These are phyloP conservation scores for Eugnorisma glareosa DNA, from an alignment of 2,888 invertebrate species.

Conservation along the genomic window DNA sequence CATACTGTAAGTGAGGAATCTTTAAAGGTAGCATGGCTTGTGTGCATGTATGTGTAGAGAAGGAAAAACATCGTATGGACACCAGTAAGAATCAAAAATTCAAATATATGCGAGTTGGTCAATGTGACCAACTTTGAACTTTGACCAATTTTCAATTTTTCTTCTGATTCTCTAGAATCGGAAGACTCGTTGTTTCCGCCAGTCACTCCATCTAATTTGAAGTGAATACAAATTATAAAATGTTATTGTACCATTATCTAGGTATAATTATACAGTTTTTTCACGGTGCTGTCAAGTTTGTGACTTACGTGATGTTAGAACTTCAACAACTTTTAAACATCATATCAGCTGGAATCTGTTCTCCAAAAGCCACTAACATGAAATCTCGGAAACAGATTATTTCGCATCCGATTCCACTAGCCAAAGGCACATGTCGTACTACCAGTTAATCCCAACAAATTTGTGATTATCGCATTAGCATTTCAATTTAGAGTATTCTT, in stretches of 20 bases:
- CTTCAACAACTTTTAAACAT: background rate
- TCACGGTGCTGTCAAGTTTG: too few species aligned
- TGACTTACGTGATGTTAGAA: too few species aligned
- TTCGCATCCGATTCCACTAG: background rate
- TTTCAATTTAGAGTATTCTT: conserved; percentile 41
- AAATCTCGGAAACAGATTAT: background rate
- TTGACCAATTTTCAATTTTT: too few species aligned
- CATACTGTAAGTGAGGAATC: background rate
- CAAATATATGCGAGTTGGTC: too few species aligned
- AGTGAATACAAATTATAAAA: too few species aligned
- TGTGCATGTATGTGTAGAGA: background rate
- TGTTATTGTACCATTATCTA: too few species aligned
- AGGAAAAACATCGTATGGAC: background rate
- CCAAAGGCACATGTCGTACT: background rate
- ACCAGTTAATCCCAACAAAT: conserved; percentile 7
- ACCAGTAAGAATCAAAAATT: background rate
- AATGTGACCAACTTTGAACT: too few species aligned
- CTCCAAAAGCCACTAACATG: background rate
- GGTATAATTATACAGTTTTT: too few species aligned
- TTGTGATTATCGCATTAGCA: conserved; percentile 19
- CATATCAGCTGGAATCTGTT: background rate
- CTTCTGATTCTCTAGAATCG: too few species aligned
- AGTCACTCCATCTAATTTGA: too few species aligned
- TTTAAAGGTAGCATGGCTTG: background rate
- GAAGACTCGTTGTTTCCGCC: too few species aligned